phyloP scores from a whole-genome alignment of 2,888 invertebrate genomes.

The Machimus rusticus region DNA sequence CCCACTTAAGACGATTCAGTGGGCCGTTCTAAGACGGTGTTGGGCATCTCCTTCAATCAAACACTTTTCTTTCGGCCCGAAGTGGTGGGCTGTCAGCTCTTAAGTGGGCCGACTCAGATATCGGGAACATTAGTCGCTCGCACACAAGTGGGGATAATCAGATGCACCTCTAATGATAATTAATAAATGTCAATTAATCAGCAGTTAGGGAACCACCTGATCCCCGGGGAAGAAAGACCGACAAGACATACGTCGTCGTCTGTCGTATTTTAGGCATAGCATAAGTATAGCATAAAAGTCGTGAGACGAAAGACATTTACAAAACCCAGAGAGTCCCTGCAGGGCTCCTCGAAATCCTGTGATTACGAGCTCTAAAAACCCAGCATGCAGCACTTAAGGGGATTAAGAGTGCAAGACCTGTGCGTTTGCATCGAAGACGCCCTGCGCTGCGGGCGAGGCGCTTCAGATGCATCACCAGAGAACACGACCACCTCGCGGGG shows the following conservation, averaged over 20 bases:
- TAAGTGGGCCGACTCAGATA: not conserved
- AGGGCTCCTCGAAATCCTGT: not conserved
- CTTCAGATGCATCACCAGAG: not conserved
- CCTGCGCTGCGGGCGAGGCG: not conserved
- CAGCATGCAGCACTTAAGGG: not conserved
- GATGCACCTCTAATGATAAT: constrained; percentile 40
- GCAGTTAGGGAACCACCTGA: not conserved
- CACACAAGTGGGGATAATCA: constrained; percentile 16
- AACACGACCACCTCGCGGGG: not conserved
- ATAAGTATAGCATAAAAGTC: not conserved
- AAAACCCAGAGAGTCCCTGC: not conserved
- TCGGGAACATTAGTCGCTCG: constrained; percentile 8
- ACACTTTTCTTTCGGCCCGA: not conserved
- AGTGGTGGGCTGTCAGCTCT: not conserved
- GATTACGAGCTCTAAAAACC: not conserved
- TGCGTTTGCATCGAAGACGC: not conserved
- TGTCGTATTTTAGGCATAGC: not conserved
- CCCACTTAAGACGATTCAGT: not conserved
- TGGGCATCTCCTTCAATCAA: constrained; percentile 4
- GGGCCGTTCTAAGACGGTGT: not conserved
- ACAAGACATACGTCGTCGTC: not conserved
- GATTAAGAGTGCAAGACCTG: not conserved
- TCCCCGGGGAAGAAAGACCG: not conserved
- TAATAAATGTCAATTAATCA: constrained; percentile 40
- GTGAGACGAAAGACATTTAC: not conserved